Evolutionary conservation across 1,140 invertebrate species (phyloP), one percentile per base, ranked within the genome.

Genomic region (Cataglyphis hispanica): DNA sequence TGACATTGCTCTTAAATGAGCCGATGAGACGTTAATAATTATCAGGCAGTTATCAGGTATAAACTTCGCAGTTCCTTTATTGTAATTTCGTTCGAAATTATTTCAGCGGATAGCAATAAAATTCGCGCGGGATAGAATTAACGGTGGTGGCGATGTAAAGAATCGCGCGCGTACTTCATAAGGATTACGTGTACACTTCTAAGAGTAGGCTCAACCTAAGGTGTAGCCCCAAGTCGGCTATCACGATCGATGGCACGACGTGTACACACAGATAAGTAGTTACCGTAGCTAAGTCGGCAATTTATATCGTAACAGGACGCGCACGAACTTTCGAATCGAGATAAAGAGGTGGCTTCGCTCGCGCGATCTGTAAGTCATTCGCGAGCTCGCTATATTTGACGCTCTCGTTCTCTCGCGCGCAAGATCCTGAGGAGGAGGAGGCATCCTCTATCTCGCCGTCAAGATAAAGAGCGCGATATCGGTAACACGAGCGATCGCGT

Each of bases 261-360:
- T 34, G 43, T 70, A 70, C 34, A 67, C 40, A 84, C 43, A 85
- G 75, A 85, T 85, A 85, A 81, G 64, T 85, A 85, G 75, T 76
- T 77, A 77, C 58, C 87, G 70, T 31, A 60, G 84, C 74, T 69
- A 86, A 86, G 56, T 75, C 66, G 84, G 61, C 88, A 86, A 86
- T 89, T 89, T 85, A 64, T 89, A 89, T 86, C 76, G 84, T 27
- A 86, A 89, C 84, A 84, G 75, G 61, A 87, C 84, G 43, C 78
- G 69, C 66, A 61, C 69, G 61, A 89, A 89, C 84, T 77, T 75
- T 85, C 84, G 76, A 80, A 88, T 86, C 43, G 50, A 61, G 88
- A 89, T 89, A 86, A 86, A 83, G 84, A 74, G 58, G 50, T 53
- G 72, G 34, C 69, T 22, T 81, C 19, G 50, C 46, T n/a, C 7